Percentiles rank a stretch among this genome's conserved stretches.
Conservation (phyloP, 37 sponge, comb jelly and placozoan species). For the Haliclona indistincta region DNA sequence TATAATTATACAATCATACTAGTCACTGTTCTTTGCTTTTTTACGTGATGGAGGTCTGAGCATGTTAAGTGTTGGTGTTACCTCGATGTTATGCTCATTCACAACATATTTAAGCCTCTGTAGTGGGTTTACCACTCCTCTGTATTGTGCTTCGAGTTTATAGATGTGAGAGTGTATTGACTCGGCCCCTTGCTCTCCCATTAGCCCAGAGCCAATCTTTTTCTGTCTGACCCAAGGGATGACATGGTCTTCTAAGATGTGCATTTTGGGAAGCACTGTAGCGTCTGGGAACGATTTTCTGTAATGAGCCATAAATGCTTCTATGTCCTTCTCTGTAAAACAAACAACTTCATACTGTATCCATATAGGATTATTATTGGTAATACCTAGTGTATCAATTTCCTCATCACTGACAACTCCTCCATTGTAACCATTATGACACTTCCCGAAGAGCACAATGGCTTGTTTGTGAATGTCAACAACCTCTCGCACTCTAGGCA, state of each 20-base stretch:
- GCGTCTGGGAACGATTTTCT: constrained; percentile 15
- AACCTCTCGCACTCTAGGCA: not conserved
- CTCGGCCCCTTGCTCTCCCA: constrained; percentile 59
- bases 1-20: no score
- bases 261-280: constrained; percentile 35
- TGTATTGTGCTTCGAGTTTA: constrained; percentile 4
- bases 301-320: constrained; percentile 21
- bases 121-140: not conserved
- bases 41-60: not conserved
- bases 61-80: not conserved
- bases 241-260: constrained; percentile 50
- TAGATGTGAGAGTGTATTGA: constrained; percentile 40
- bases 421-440: constrained; percentile 18
- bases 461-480: no score
- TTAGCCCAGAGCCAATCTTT: constrained; percentile 23
- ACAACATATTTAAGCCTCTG: constrained; percentile 13
- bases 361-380: no score
- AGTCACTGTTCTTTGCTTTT: not conserved
- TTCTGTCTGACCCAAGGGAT: no score
- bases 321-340: constrained; percentile 13
- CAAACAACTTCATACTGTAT: no score
- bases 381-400: constrained; percentile 9
- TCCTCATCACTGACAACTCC: not conserved
- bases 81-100: constrained; percentile 16
- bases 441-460: constrained; percentile 21